These are phyloP conservation scores for Murina feae DNA, from an alignment of 2,113 vertebrate genomes.

Conservation along the genomic window DNA sequence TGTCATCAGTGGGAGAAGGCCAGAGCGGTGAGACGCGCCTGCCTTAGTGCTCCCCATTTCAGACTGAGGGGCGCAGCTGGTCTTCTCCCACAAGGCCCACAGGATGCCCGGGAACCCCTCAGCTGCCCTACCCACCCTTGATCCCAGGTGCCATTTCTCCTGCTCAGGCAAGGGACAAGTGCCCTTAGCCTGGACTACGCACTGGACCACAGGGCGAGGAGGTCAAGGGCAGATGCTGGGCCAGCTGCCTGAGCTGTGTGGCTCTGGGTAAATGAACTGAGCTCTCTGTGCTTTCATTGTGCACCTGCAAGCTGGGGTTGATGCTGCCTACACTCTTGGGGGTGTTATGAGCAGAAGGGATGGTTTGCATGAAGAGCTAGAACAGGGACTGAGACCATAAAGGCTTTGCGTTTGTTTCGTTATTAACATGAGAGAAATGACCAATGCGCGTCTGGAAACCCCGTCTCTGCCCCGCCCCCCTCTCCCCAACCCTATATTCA, in stretches of 20 bases:
- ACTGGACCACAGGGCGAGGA: fast-evolving
- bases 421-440: neutral
- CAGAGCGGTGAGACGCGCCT: too few relatives aligned
- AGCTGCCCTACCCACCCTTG: neutral
- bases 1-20: neutral
- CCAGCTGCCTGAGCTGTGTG: neutral
- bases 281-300: neutral
- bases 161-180: neutral
- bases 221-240: too few relatives aligned
- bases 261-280: neutral
- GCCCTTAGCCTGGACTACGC: neutral
- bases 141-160: neutral
- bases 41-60: neutral
- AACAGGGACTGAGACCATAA: neutral
- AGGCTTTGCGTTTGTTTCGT: neutral
- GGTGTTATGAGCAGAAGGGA: fast-evolving
- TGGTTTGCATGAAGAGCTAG: neutral
- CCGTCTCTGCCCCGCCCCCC: neutral
- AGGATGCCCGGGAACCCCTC: neutral
- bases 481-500: neutral
- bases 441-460: neutral
- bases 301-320: neutral
- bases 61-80: neutral
- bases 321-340: neutral
- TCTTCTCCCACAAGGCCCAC: neutral